Evolutionary conservation across 1,140 invertebrate species (phyloP), one percentile per base, ranked within the genome.

Genomic region (Halesus radiatus): DNA sequence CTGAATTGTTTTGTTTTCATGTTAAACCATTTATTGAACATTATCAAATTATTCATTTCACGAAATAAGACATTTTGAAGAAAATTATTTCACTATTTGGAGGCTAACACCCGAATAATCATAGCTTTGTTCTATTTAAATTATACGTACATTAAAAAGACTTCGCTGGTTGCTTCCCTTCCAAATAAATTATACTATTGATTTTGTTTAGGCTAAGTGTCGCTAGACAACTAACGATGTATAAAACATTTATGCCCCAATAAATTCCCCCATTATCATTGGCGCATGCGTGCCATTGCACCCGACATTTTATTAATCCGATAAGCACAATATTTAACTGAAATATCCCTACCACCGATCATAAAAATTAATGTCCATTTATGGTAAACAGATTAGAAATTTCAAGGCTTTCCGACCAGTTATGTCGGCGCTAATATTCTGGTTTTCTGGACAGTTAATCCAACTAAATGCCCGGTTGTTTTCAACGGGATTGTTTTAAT

Each of bases 221-320:
- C 26, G 53, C 15, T n/a, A 75, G 54, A 75, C 58, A 75, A 75
- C 72, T 75, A 58, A 75, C 26, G 26, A 37, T 15, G 72, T 56
- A 75, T 75, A 29, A 75, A 75, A 75, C 60, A 60, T 75, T 75
- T 75, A 75, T 75, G 54, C 60, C 54, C 72, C 26, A 75, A 75
- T 75, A 75, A 75, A 75, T 60, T 29, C 5, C n/a, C 50, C 52
- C 70, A 26, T 74, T 54, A 75, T 45, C 37, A 45, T 53, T 22
- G 52, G 20, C 72, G 72, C 72, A 29, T 37, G 72, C 72, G 72
- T 29, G 54, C 37, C 37, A 60, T 60, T 56, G 20, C 45, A 16
- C 8, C 45, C 37, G n/a, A 10, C 18, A 10, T n/a, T 50, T n/a
- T 72, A 72, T 72, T 72, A 45, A 72, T 29, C 68, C 22, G 68